Evolutionary conservation across 2,888 invertebrate species (phyloP), one percentile per base, ranked within the genome.

Genomic region (Anorthoa munda): DNA sequence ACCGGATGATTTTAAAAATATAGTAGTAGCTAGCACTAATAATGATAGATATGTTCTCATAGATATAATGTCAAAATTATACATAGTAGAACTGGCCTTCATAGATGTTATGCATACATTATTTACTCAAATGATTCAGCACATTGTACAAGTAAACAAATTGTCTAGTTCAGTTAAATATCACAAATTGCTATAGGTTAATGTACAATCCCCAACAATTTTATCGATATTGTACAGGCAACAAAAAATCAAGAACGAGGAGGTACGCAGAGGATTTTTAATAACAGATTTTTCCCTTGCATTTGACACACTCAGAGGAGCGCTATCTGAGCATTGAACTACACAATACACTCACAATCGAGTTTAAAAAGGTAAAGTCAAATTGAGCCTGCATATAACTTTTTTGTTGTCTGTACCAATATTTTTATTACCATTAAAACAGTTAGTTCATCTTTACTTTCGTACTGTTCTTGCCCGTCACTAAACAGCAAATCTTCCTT

Each of bases 401-500:
- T 17, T 39, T 45, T n/a, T n/a, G 11, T 11, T 23, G 45, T 15
- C 45, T 26, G 1, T 17, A 23, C 13, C 9, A 39, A 39, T 23
- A 2, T 59, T 13, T 13, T 17, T 17, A 2, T 15, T 17, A 39
- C 39, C 9, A 39, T 9, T 18, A 17, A 60, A 48, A 9, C 13
- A 45, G 12, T 64, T 83, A 81, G 51, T 83, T 74, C 0, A 11
- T 70, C 53, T 89, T 85, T 2, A 69, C 45, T 59, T 85, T 85
- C 0, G 21, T 56, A 4, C 12, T 68, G 2, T 66, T 53, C n/a
- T 60, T 73, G 11, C n/a, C 9, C 3, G 0, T 60, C 0, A 75
- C 2, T 12, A 59, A 53, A 55, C 69, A 59, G 11, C 68, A 7
- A 67, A 79, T 31, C 13, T 9, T 64, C 18, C 3, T 53, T 4